Evolutionary conservation across 2,888 invertebrate species (phyloP).

Genomic region (Coelogynopora nodosa): DNA sequence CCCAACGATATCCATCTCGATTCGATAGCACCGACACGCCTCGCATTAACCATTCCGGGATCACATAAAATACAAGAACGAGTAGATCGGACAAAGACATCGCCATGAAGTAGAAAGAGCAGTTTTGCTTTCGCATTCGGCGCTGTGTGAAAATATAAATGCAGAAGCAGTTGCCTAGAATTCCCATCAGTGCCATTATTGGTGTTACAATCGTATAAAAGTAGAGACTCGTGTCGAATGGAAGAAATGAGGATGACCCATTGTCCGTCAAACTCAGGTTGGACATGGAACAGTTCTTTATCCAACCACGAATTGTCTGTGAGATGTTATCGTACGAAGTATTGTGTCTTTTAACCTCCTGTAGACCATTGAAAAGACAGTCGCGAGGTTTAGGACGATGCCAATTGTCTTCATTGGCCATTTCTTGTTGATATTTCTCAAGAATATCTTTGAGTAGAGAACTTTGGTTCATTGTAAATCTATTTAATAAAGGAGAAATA

Average conservation of each 20-base stretch:
- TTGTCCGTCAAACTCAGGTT: neutral
- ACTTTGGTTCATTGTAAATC: neutral
- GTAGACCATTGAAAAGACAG: neutral
- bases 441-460: neutral
- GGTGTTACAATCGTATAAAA: constrained; percentile 41
- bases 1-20: constrained; percentile 1
- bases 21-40: constrained; percentile 1
- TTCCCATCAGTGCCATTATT: constrained; percentile 37
- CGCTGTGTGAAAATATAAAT: constrained; percentile 28
- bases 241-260: neutral
- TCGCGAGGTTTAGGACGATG: neutral
- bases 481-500: too few relatives aligned
- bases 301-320: neutral
- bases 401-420: neutral
- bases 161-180: constrained; percentile 41
- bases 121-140: constrained; percentile 36
- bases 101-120: constrained; percentile 40
- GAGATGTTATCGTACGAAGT: neutral
- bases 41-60: constrained; percentile 43
- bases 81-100: constrained; percentile 39
- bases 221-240: neutral
- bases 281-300: neutral
- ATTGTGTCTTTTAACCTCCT: too few relatives aligned
- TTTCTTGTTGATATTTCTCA: neutral
- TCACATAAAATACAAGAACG: constrained; percentile 42